Base-by-base conservation (phyloP, 35 echinoderm and acorn worm species). In the Antedon bifida region DNA sequence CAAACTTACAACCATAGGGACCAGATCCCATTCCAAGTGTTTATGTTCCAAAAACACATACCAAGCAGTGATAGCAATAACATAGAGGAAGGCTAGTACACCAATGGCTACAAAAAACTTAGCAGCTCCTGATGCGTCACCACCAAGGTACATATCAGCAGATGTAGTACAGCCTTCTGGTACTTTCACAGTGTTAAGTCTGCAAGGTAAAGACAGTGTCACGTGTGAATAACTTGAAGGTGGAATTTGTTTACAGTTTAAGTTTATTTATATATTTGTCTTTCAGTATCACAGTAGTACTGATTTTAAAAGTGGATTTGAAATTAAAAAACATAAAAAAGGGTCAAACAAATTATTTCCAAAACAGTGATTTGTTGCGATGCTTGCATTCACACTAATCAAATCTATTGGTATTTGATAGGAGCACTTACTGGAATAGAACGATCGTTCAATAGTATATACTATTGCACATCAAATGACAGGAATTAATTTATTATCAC, bases 11-110 rank as follows among this genome's bases (percentile, higher is more conserved):
- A 81, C 87, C 9, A 87, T 44, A 30, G 87, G 79, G 12, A 89
- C 56, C 2, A 93, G 29, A 29, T 93, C 91, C 32, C 75, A 86
- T 10, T 87, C 77, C 1, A 86, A 35, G 74, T 80, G 89, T 8
- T 78, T 82, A 29, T 83, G 56, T 77, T 99, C 95, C 34, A 91
- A 86, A 36, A 99, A 85, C 0, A 99, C 88, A 77, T 99, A 99
- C 91, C 90, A 99, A 17, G 88, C 36, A 0, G 92, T 74, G 4
- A 80, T 45, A 11, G 74, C 90, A 74, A 92, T 90, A 29, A 79
- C 81, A 81, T 99, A 99, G 28, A 99, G 84, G 87, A 99, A 93
- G 0, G 95, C 95, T 35, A 99, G 77, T 2, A 99, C 91, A 56
- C 95, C 95, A 0, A 99, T 82, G 8, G 81, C 81, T 9, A 99